These are phyloP conservation scores for Atta cephalotes DNA, from an alignment of 1,140 invertebrate species.

Conservation along the genomic window DNA sequence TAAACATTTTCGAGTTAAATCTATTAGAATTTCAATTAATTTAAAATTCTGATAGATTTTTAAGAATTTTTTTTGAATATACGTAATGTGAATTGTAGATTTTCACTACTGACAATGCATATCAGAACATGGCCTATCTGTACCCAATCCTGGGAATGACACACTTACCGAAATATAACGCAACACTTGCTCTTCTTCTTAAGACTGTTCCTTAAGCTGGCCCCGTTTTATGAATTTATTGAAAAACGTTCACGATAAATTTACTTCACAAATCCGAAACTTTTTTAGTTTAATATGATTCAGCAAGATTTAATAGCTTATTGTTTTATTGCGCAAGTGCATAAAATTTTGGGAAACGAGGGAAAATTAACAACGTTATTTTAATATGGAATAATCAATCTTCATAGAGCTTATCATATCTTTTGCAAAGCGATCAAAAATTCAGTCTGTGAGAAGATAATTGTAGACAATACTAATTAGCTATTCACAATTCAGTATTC, in stretches of 20 bases:
- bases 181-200: neutral
- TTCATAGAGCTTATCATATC: neutral
- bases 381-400: neutral
- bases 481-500: too few species aligned
- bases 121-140: neutral
- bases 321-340: neutral
- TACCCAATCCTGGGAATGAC: neutral
- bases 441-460: too few species aligned
- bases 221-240: neutral
- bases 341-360: neutral
- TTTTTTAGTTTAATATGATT: neutral
- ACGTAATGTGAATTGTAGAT: too few species aligned
- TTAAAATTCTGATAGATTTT: too few species aligned
- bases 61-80: too few species aligned
- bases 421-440: neutral
- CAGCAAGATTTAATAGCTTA: neutral
- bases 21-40: too few species aligned
- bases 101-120: too few species aligned
- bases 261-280: neutral
- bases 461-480: too few species aligned
- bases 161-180: conserved; percentile 20
- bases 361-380: neutral
- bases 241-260: neutral
- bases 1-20: too few species aligned
- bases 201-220: neutral